Base-by-base conservation (phyloP, 2,797 vertebrate species). In the Threskiornis aethiopicus region DNA sequence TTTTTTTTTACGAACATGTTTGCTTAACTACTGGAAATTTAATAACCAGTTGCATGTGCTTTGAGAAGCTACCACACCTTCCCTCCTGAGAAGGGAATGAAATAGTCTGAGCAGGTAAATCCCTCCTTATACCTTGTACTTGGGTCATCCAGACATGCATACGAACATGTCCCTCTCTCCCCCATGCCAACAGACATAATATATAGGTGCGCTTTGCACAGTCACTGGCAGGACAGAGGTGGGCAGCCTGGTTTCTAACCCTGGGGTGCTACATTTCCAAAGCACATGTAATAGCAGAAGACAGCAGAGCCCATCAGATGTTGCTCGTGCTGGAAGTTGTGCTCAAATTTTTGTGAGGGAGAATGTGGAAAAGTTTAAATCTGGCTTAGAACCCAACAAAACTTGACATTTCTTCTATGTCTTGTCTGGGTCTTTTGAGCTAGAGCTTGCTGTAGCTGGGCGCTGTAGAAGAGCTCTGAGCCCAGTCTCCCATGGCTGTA, bases 81-180 rank as follows among this genome's bases (percentile, higher is more conserved):
- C 41, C 9, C 44, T 64, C 29, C 46, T 58, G 22, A 21, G 52
- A 76, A 37, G 24, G 57, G 73, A 76, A 66, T 28, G 31, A 42
- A 69, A 37, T 6, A 28, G 2, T 12, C 18, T 0, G 1, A 59
- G 76, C 31, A 26, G 55, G 33, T 42, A 47, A 80, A 80, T 33
- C 51, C 55, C 9, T 57, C 11, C 64, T 13, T 29, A 24, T 8
- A 1, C 11, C 9, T 18, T 15, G 16, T 8, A 4, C 13, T 0
- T 8, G 66, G 76, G 13, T 52, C 61, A 15, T 11, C 22, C 69
- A 62, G 31, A 16, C 11, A 13, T 11, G 11, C 31, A 4, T 9
- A 24, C 4, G 11, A 5, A 29, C 20, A 5, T 1, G 7, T 22
- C 33, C 61, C 37, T 55, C 44, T 42, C 26, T 1, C 16, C 33